These are phyloP conservation scores for Oxycera nigricornis DNA, from an alignment of 2,888 invertebrate species.

Conservation along the genomic window DNA sequence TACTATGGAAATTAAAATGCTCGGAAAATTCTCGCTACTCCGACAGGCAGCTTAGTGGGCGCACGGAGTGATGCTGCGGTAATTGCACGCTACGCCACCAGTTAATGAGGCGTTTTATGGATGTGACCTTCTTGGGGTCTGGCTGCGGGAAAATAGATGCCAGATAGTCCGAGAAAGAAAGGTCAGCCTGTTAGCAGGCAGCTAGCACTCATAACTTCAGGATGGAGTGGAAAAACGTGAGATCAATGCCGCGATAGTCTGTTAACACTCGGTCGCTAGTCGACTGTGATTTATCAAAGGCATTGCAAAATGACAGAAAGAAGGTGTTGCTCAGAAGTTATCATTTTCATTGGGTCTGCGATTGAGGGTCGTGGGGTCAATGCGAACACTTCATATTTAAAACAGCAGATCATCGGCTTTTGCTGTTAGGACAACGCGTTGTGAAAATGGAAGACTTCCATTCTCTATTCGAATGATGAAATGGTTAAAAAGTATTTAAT, in stretches of 20 bases:
- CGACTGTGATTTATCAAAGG: slow-evolving; percentile 42
- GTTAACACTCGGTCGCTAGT: slow-evolving; percentile 42
- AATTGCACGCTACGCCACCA: slow-evolving; percentile 24
- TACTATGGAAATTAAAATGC: slow-evolving; percentile 27
- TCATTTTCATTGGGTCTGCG: slow-evolving; percentile 33
- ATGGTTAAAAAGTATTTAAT: too few relatives aligned
- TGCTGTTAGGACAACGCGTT: too few relatives aligned
- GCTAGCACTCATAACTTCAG: slow-evolving; percentile 22
- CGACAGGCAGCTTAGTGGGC: neutral
- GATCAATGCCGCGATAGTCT: slow-evolving; percentile 41
- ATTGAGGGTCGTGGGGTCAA: slow-evolving; percentile 29
- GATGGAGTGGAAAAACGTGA: slow-evolving; percentile 42
- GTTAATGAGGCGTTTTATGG: slow-evolving; percentile 39
- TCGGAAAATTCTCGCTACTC: neutral
- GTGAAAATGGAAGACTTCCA: too few relatives aligned
- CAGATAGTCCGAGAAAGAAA: slow-evolving; percentile 22
- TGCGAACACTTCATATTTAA: slow-evolving; percentile 24
- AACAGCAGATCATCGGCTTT: neutral
- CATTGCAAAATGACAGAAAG: slow-evolving; percentile 41
- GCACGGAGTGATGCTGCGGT: slow-evolving; percentile 10
- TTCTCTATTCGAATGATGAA: too few relatives aligned
- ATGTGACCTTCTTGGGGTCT: slow-evolving; percentile 34
- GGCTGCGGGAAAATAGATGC: slow-evolving; percentile 10
- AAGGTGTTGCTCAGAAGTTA: slow-evolving; percentile 41
- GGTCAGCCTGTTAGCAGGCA: slow-evolving; percentile 34